Evolutionary conservation across 2,797 vertebrate genomes (phyloP), one percentile per base, ranked within the genome.

Genomic region (Melopsittacus undulatus): DNA sequence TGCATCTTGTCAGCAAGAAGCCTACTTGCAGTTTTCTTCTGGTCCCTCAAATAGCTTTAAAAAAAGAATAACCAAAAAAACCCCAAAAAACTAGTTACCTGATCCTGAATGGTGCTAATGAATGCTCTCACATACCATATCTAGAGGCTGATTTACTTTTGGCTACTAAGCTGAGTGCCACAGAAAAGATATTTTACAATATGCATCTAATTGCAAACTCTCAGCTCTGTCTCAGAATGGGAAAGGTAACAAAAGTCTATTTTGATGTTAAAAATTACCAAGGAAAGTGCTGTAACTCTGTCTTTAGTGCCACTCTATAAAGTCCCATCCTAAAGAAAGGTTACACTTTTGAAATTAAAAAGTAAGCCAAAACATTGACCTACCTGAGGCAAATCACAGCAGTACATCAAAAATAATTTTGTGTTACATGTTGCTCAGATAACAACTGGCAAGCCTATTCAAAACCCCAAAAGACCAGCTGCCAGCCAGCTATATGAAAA

Each of bases 1-100:
- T 97, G 97, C 66, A 89, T 56, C 81, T 95, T 92, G 38, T 54
- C 95, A 96, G 93, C 90, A 95, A 73, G 52, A 78, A 48, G 36
- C 24, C 93, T 74, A 57, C 87, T 90, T 94, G 84, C 48, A 87
- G 79, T 83, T 95, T 94, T 93, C 94, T 89, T 95, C 94, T 75
- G 43, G 59, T 77, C 83, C 87, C 62, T 91, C 70, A 70, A 75
- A 79, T 49, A 51, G 62, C 63, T 2, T 40, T 36, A 10, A 63
- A 93, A 86, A 86, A 69, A 73, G 36, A 59, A 24, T 16, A 34
- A 24, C 34, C 34, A 23, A 23, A 57, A 57, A 22, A 56, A 24
- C 8, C 61, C 78, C 79, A 36, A 66, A 57, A 57, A 34, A 43
- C 18, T 15, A 49, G 52, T 81, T 93, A 72, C 73, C 78, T 74